These are phyloP conservation scores for Meriones psammophilus DNA, from an alignment of 2,797 vertebrate species.

Conservation along the genomic window DNA sequence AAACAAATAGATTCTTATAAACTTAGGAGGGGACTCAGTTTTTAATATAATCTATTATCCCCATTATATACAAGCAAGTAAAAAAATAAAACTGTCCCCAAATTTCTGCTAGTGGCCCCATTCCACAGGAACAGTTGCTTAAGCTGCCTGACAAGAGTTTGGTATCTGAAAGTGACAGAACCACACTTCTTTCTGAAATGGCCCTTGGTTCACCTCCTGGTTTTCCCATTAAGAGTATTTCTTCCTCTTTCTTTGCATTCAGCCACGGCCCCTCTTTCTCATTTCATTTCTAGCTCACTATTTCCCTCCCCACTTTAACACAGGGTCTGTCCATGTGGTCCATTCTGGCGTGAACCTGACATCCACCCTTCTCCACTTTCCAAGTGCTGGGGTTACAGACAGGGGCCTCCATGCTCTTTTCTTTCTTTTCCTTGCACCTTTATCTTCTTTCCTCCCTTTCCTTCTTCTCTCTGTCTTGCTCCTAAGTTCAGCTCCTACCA, in stretches of 20 bases:
- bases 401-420: background rate
- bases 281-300: no score
- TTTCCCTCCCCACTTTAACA: background rate
- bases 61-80: background rate
- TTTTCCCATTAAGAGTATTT: background rate
- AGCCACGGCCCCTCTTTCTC: background rate
- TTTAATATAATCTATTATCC: conserved; percentile 1
- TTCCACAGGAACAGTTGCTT: background rate
- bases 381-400: background rate
- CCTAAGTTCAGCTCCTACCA: background rate
- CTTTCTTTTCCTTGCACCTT: background rate
- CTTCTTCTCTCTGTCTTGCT: background rate
- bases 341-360: background rate
- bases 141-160: background rate
- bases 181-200: background rate
- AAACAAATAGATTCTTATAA: conserved; percentile 41
- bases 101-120: background rate
- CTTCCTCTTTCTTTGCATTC: background rate
- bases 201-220: background rate
- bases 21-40: conserved; percentile 10
- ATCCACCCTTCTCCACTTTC: background rate
- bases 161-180: background rate
- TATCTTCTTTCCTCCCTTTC: background rate
- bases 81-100: background rate
- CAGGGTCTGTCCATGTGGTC: background rate